Evolutionary conservation across 2,797 vertebrate species (phyloP).

Genomic region (Rhinella marina): DNA sequence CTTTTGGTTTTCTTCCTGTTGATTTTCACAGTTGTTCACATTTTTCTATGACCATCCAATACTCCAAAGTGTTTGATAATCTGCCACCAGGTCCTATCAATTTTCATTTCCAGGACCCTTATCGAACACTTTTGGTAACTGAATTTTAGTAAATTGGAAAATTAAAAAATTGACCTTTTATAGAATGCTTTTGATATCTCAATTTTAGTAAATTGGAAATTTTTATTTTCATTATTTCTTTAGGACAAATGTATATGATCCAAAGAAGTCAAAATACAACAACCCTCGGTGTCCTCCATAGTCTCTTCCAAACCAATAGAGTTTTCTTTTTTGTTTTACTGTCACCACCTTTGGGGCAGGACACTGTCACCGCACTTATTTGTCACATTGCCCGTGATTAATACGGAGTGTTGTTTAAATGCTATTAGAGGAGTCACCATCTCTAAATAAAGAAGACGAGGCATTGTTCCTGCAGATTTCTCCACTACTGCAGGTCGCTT

Average conservation of each 20-base stretch:
- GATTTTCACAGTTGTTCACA: not conserved
- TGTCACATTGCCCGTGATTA: slow-evolving; percentile 65
- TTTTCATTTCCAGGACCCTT: not conserved
- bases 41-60: not conserved
- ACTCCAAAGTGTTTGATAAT: not conserved
- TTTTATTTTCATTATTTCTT: not conserved
- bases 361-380: not conserved
- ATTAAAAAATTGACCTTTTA: not conserved
- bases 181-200: too few species aligned
- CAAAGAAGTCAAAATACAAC: not conserved
- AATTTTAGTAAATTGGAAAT: not conserved
- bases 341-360: slow-evolving; percentile 63
- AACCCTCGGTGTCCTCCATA: not conserved
- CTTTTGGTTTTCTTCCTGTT: not conserved
- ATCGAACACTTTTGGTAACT: not conserved
- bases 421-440: slow-evolving; percentile 70
- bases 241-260: not conserved
- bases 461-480: slow-evolving; percentile 68
- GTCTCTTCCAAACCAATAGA: not conserved
- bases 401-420: slow-evolving; percentile 66
- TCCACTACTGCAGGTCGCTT: slow-evolving; percentile 63
- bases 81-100: not conserved
- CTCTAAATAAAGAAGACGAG: slow-evolving; percentile 70
- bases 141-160: not conserved
- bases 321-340: not conserved